Percentiles rank a stretch among this genome's conserved stretches.
Evolutionary conservation across 2,797 vertebrate genomes (phyloP).

Genomic region (Iguana delicatissima): DNA sequence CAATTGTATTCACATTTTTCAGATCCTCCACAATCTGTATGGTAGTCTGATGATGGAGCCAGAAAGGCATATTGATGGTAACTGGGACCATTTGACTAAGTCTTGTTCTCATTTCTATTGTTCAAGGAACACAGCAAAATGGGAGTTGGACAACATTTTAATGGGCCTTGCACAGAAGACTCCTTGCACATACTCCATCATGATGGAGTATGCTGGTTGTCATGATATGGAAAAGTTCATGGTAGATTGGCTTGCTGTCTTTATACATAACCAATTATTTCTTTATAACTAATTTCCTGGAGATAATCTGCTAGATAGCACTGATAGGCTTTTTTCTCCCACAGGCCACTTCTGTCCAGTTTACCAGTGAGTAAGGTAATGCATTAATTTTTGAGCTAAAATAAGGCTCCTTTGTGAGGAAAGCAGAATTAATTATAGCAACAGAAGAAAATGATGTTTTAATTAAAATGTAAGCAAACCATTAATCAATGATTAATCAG

Average conservation of each 20-base stretch:
- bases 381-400: conserved; percentile 23
- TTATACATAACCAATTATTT: neutral
- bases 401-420: conserved; percentile 23
- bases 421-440: conserved; percentile 33
- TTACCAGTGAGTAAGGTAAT: conserved; percentile 13
- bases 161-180: neutral
- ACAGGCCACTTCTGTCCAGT: neutral
- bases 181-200: too few species aligned
- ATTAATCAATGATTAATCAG: conserved; percentile 52
- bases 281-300: neutral
- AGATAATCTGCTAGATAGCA: neutral
- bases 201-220: neutral
- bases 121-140: neutral
- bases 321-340: neutral
- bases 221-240: neutral
- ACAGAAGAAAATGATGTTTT: conserved; percentile 36
- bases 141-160: neutral
- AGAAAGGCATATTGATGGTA: neutral
- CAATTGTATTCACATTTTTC: neutral
- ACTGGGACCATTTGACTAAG: neutral
- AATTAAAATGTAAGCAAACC: conserved; percentile 57
- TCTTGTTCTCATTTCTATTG: neutral
- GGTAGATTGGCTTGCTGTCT: neutral
- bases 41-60: neutral
- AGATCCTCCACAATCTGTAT: neutral